These are phyloP conservation scores for Cecidostiba fungosa DNA, from an alignment of 2,888 invertebrate species.

Conservation along the genomic window DNA sequence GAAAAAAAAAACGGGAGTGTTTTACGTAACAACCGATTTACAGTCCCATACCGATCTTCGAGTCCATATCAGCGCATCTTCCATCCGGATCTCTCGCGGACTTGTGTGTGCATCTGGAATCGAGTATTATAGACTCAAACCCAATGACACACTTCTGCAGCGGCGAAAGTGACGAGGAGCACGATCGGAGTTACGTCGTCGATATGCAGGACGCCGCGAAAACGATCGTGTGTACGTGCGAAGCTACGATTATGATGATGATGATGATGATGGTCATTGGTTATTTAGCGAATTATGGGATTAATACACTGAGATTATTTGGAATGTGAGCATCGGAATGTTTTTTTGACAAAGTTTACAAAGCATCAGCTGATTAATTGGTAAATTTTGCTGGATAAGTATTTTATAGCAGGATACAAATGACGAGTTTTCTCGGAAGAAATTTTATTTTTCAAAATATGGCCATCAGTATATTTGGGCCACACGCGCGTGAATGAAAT, in stretches of 20 bases:
- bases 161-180: slow-evolving; percentile 55
- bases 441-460: not conserved
- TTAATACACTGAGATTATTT: not conserved
- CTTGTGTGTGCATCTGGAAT: not conserved
- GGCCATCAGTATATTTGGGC: not conserved
- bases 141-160: slow-evolving; percentile 49
- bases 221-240: not conserved
- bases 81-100: not conserved
- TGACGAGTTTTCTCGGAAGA: slow-evolving; percentile 3
- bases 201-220: slow-evolving; percentile 18
- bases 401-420: not conserved
- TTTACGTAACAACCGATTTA: not conserved
- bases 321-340: not conserved
- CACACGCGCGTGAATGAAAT: not conserved
- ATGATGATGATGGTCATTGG: not conserved
- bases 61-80: slow-evolving; percentile 20
- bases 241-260: not conserved
- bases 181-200: slow-evolving; percentile 49
- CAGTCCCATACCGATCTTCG: not conserved
- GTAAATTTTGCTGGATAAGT: not conserved
- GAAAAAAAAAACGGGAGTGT: not conserved
- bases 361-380: not conserved
- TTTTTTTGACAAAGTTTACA: not conserved
- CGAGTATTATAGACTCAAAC: not conserved
- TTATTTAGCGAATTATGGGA: not conserved